Evolutionary conservation across 1,140 invertebrate genomes (phyloP).

Genomic region (Pectinophora gossypiella): DNA sequence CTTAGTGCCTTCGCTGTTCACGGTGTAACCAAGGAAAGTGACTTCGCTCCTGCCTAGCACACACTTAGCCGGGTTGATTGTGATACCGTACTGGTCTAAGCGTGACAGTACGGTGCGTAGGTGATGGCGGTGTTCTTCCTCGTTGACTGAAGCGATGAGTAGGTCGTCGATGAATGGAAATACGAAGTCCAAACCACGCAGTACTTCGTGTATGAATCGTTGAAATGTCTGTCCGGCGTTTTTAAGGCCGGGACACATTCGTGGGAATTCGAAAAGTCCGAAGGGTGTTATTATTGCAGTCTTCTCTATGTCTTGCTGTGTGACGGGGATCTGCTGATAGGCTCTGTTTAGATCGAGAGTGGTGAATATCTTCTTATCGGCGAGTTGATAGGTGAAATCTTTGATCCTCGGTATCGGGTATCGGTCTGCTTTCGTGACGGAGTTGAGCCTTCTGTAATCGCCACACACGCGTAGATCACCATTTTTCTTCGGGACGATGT

Average conservation of each 20-base stretch:
- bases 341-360: not conserved
- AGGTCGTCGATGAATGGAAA: not conserved
- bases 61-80: slow-evolving; percentile 4
- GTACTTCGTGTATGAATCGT: slow-evolving; percentile 2
- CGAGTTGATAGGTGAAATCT: too few species aligned
- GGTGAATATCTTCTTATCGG: slow-evolving; percentile 5
- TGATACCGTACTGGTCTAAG: not conserved
- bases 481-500: too few species aligned
- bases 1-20: not conserved
- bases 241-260: slow-evolving; percentile 6
- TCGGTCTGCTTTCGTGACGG: too few species aligned
- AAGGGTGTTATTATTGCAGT: not conserved
- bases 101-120: not conserved
- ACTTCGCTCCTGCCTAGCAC: not conserved
- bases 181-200: not conserved
- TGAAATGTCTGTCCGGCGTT: slow-evolving; percentile 1
- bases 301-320: slow-evolving; percentile 21
- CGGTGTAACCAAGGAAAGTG: not conserved
- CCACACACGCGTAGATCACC: too few species aligned
- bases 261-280: not conserved
- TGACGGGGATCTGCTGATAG: slow-evolving; percentile 62
- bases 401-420: too few species aligned
- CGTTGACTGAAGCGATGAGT: not conserved
- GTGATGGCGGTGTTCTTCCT: not conserved
- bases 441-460: too few species aligned